Percentiles rank a stretch among this genome's conserved stretches.
These are phyloP conservation scores for Pica pica DNA, from an alignment of 2,113 vertebrate species.

Conservation along the genomic window DNA sequence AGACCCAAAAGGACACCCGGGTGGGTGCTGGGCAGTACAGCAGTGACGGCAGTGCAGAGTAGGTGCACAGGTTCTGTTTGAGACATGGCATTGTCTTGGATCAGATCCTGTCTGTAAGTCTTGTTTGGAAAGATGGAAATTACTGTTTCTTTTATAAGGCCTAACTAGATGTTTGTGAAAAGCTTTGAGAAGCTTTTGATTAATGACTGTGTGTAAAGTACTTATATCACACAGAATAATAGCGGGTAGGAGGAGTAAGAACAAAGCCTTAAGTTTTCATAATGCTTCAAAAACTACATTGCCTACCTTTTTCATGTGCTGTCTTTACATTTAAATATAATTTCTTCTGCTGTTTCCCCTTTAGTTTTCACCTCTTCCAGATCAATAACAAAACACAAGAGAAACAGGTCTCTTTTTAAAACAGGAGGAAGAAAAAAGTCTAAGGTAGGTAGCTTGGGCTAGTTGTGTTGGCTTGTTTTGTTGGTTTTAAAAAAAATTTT, in stretches of 20 bases:
- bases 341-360: neutral
- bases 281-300: neutral
- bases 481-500: neutral
- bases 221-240: constrained; percentile 13
- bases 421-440: neutral
- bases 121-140: neutral
- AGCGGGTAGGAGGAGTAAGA: neutral
- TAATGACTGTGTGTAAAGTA: neutral
- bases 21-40: neutral
- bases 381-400: neutral
- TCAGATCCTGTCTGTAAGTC: neutral
- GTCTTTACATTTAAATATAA: neutral
- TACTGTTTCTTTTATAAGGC: neutral
- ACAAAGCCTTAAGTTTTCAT: neutral
- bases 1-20: neutral
- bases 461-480: neutral
- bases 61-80: neutral
- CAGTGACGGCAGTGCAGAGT: neutral
- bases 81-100: neutral
- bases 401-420: neutral
- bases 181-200: constrained; percentile 17
- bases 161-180: constrained; percentile 3
- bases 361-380: neutral
- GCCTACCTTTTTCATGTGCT: neutral
- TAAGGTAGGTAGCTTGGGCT: neutral